These are phyloP conservation scores for Psilanteris sp. DNA, from an alignment of 1,140 invertebrate genomes.

Conservation along the genomic window DNA sequence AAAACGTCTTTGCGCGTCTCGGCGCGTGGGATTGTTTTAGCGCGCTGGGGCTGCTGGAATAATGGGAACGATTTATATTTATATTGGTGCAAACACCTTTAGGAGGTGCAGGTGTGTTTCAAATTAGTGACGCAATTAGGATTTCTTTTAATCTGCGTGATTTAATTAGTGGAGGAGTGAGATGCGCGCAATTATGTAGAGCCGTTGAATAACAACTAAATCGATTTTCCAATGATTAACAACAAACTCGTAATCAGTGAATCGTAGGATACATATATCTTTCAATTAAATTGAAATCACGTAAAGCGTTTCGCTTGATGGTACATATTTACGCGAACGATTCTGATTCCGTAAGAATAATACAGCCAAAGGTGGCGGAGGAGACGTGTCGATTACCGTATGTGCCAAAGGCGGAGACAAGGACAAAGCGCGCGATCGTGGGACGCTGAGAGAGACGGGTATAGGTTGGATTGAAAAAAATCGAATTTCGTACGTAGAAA, in stretches of 20 bases:
- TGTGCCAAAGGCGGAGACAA: constrained; percentile 48
- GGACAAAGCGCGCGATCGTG: too few relatives aligned
- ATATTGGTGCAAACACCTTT: background rate
- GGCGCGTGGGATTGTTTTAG: too few relatives aligned
- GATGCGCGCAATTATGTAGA: constrained; percentile 16
- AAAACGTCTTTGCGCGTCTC: too few relatives aligned
- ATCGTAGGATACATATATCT: constrained; percentile 53
- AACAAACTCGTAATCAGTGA: constrained; percentile 46
- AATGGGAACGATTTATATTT: background rate
- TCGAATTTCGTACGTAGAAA: background rate
- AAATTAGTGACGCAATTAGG: constrained; percentile 20
- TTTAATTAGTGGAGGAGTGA: constrained; percentile 21
- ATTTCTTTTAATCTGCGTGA: constrained; percentile 21
- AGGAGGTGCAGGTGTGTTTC: background rate
- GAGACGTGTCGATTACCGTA: constrained; percentile 71
- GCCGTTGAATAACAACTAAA: constrained; percentile 40
- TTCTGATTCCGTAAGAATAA: constrained; percentile 69
- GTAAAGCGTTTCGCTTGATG: constrained; percentile 60
- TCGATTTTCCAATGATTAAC: constrained; percentile 44
- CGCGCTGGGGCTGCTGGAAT: background rate
- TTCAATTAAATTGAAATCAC: constrained; percentile 72
- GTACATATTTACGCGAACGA: constrained; percentile 56
- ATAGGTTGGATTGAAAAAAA: constrained; percentile 1
- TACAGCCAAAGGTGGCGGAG: constrained; percentile 62
- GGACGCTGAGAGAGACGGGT: constrained; percentile 4